Evolutionary conservation across 1,140 invertebrate species (phyloP), one percentile per base, ranked within the genome.

Genomic region (Manduca sexta): DNA sequence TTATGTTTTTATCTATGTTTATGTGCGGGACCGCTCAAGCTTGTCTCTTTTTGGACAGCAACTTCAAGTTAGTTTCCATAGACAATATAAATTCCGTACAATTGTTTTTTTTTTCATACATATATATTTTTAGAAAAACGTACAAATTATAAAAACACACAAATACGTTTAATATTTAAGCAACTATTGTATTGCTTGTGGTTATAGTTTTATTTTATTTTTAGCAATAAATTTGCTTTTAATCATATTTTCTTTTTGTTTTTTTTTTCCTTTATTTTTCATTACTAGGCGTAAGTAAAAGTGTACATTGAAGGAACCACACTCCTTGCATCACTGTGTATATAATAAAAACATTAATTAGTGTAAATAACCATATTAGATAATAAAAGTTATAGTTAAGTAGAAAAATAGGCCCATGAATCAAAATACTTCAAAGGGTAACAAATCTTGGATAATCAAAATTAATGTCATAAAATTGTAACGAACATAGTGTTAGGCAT

Each of bases 171-270:
- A 45, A 60, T 69, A 74, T 43, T 67, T 67, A 70, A 76, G 73
- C 73, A 70, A 72, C 69, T 63, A 64, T 62, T 74, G 74, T 82
- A 77, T 81, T 76, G 72, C 72, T 83, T 71, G 61, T 66, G 74
- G 77, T 81, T 81, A 82, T 78, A 80, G 70, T 73, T 83, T 70
- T 80, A 76, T 76, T 83, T 84, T 85, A 74, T 72, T 84, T 70
- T 84, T 87, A 86, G 86, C 84, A 87, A 86, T 86, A 86, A 87
- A 87, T 76, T 84, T 84, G 84, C 83, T 85, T 84, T 79, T 83
- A 84, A 69, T 80, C 66, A 81, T 63, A 73, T 84, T 84, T 83
- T 54, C 65, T 74, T 75, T 72, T 63, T 79, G 69, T 69, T 80
- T 62, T 69, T 70, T 55, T 62, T 69, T 52, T 49, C 55, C 60